phyloP scores from a whole-genome alignment of 2,888 invertebrate species.

The Graphium colonna region DNA sequence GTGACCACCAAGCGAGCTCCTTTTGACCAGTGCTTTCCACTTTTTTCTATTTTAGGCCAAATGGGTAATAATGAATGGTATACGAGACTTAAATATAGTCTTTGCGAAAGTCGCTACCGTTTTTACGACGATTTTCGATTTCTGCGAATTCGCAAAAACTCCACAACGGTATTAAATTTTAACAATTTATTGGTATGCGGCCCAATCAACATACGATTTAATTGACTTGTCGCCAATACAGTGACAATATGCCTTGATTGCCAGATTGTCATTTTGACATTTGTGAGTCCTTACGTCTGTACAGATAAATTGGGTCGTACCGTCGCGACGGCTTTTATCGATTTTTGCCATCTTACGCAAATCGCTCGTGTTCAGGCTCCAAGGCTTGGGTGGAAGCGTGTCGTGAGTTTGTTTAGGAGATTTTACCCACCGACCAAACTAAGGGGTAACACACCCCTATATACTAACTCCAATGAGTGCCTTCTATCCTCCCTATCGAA shows the following conservation, averaged over 20 bases:
- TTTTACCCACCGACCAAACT: too few relatives aligned
- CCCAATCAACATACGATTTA: constrained; percentile 19
- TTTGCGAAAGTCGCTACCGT: not conserved
- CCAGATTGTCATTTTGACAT: constrained; percentile 28
- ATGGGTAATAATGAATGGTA: too few relatives aligned
- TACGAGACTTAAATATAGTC: too few relatives aligned
- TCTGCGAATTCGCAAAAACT: constrained; percentile 2
- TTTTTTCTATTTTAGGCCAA: too few relatives aligned
- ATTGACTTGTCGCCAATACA: constrained; percentile 20
- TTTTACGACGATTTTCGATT: not conserved
- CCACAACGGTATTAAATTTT: constrained; percentile 16
- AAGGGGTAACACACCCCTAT: too few relatives aligned
- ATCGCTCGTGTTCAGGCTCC: constrained; percentile 31
- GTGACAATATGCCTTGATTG: constrained; percentile 19
- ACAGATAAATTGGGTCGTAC: constrained; percentile 60
- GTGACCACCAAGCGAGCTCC: too few relatives aligned
- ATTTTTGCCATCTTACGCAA: constrained; percentile 62
- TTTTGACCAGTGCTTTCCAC: too few relatives aligned
- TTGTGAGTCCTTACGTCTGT: constrained; percentile 30
- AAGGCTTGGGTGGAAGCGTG: constrained; percentile 7
- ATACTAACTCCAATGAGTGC: too few relatives aligned
- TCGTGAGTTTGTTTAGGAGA: not conserved
- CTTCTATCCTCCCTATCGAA: too few relatives aligned
- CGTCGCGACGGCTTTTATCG: constrained; percentile 62
- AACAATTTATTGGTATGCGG: constrained; percentile 8